Percentiles rank a stretch among this genome's conserved stretches.
phyloP scores from a whole-genome alignment of 2,888 invertebrate species.

The Macrosiphum euphorbiae region DNA sequence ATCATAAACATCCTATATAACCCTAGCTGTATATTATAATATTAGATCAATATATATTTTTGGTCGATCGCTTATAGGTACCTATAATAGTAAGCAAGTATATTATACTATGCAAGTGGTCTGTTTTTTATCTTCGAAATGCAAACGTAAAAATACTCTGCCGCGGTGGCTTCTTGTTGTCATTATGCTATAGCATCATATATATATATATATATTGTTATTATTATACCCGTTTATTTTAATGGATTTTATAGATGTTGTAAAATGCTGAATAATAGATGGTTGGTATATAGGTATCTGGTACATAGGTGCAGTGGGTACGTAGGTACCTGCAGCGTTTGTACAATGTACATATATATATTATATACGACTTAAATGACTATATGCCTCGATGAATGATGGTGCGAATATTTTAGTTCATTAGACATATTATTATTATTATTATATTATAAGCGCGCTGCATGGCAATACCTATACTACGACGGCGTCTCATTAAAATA shows the following conservation, averaged over 20 bases:
- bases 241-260: slow-evolving; percentile 37
- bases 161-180: slow-evolving; percentile 1
- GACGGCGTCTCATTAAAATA: slow-evolving; percentile 41
- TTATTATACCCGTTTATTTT: slow-evolving; percentile 16
- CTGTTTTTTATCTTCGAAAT: neutral
- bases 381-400: slow-evolving; percentile 29
- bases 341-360: neutral
- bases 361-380: neutral
- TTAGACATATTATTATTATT: neutral
- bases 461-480: neutral
- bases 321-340: neutral
- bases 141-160: neutral
- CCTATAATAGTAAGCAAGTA: too few species aligned
- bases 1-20: too few species aligned
- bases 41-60: neutral
- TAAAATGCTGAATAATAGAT: neutral
- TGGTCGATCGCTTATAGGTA: neutral
- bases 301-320: neutral
- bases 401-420: slow-evolving; percentile 53
- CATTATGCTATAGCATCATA: neutral
- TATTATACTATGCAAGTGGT: neutral
- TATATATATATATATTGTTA: neutral
- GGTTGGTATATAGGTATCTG: neutral
- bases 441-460: neutral
- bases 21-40: neutral